These are phyloP conservation scores for Agapornis canus DNA, from an alignment of 2,797 vertebrate genomes.

Conservation along the genomic window DNA sequence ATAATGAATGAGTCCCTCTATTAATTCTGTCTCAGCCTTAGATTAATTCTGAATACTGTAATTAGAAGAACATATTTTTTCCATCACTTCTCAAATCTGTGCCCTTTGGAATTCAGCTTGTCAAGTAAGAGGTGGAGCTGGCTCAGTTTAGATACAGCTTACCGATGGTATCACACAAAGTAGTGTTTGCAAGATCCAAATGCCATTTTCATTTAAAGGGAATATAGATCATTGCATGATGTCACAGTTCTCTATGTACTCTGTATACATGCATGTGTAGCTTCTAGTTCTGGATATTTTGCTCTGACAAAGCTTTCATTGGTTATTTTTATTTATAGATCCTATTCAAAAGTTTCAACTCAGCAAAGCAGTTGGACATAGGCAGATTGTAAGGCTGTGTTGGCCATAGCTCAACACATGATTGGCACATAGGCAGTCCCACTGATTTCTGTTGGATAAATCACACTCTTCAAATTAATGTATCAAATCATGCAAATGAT, in stretches of 20 bases:
- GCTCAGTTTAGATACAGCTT: neutral
- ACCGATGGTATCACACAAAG: neutral
- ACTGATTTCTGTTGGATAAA: neutral
- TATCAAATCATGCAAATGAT: neutral
- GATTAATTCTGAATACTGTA: constrained; percentile 18
- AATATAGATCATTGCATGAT: neutral
- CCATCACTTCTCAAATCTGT: neutral
- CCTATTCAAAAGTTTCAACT: neutral
- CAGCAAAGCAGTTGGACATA: neutral
- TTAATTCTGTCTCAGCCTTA: neutral
- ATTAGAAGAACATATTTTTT: constrained; percentile 23
- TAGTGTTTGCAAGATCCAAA: neutral
- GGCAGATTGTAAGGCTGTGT: neutral
- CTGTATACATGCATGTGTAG: neutral
- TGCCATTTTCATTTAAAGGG: neutral
- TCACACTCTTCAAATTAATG: neutral
- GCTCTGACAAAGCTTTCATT: neutral
- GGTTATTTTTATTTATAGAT: neutral
- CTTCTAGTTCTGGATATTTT: neutral
- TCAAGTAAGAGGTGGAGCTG: neutral
- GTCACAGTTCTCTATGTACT: neutral
- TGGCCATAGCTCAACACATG: neutral
- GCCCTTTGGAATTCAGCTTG: neutral
- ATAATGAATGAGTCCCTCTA: neutral
- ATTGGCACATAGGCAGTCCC: neutral